Conservation (phyloP, 2,113 vertebrate species). For the Oenanthe oenanthe region DNA sequence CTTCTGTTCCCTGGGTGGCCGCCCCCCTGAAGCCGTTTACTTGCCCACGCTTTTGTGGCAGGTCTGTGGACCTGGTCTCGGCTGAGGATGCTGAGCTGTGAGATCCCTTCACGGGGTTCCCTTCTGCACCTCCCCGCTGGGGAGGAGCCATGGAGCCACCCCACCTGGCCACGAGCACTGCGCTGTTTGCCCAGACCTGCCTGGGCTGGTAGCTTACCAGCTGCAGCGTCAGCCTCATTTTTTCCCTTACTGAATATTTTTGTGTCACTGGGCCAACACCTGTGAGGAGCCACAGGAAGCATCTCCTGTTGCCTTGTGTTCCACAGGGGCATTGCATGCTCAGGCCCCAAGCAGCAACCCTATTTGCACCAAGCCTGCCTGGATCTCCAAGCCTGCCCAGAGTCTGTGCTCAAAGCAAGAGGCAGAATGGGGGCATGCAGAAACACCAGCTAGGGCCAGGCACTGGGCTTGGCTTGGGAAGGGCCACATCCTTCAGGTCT, state of each 20-base stretch:
- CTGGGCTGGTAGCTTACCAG: neutral
- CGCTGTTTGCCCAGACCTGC: neutral
- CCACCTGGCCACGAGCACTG: neutral
- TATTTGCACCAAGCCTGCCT: neutral
- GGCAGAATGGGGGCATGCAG: neutral
- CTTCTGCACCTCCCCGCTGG: accelerated
- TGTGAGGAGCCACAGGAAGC: accelerated
- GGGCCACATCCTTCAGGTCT: accelerated
- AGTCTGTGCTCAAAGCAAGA: neutral
- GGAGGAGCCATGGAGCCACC: neutral
- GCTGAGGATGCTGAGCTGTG: neutral
- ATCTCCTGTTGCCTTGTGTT: accelerated
- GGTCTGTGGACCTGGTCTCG: neutral
- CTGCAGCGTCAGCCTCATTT: neutral
- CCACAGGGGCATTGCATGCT: accelerated
- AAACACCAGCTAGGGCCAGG: neutral
- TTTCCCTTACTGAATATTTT: neutral
- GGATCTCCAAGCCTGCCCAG: neutral
- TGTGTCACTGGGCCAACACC: accelerated
- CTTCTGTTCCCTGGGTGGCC: accelerated
- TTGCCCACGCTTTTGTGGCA: accelerated
- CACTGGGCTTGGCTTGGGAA: neutral
- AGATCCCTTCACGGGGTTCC: neutral
- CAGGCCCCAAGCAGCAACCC: neutral
- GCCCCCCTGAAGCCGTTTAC: neutral